Percentiles rank a stretch among this genome's conserved stretches.
These are phyloP conservation scores for Talpa occidentalis DNA, from an alignment of 2,113 vertebrate species.

Conservation along the genomic window DNA sequence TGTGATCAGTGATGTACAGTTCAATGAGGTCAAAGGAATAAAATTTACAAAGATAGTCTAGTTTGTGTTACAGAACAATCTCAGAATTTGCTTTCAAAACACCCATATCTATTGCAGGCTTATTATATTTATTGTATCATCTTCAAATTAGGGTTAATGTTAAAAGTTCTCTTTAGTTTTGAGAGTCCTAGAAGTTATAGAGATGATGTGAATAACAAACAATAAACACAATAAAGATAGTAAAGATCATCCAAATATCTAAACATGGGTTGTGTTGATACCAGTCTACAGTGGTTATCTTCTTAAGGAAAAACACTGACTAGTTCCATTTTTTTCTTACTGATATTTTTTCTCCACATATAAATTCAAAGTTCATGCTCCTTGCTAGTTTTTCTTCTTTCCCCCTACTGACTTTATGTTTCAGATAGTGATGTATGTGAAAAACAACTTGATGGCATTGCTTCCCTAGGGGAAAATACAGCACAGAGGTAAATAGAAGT, in stretches of 20 bases:
- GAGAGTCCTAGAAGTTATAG: neutral
- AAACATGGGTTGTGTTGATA: fast-evolving
- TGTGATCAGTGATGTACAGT: fast-evolving
- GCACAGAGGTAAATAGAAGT: neutral
- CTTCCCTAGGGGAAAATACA: neutral
- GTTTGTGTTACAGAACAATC: neutral
- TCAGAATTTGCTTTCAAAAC: neutral
- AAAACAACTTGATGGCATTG: neutral
- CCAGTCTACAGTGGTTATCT: neutral
- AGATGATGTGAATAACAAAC: neutral
- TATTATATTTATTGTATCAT: neutral
- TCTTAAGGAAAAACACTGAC: neutral
- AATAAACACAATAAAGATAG: fast-evolving
- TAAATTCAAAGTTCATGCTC: neutral
- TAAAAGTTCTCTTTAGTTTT: neutral
- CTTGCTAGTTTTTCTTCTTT: neutral
- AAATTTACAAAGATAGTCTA: no score
- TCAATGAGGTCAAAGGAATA: fast-evolving
- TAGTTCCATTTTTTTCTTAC: neutral
- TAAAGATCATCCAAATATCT: neutral
- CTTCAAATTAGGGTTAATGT: neutral
- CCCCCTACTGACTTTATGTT: neutral
- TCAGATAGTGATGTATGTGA: neutral
- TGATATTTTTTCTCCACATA: neutral
- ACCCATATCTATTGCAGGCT: neutral